A percentile compares a stretch with the other conserved stretches of the same genome.
These are phyloP conservation scores for Torymus auratus DNA, from an alignment of 2,888 invertebrate species.

Conservation along the genomic window DNA sequence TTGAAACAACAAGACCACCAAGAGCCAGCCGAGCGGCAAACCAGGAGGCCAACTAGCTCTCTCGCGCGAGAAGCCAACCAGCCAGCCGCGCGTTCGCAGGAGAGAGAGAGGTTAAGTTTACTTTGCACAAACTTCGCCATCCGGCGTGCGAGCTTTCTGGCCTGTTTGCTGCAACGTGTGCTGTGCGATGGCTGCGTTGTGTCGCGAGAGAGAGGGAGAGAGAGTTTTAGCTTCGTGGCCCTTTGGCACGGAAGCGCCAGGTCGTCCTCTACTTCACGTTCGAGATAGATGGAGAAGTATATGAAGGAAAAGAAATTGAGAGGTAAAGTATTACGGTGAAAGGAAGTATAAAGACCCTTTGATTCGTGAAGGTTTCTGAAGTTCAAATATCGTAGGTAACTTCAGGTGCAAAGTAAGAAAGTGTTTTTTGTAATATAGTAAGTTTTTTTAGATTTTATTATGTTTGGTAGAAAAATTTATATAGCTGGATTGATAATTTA, in stretches of 20 bases:
- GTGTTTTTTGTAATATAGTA: too few relatives aligned
- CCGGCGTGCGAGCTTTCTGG: neutral
- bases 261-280: too few relatives aligned
- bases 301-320: too few relatives aligned
- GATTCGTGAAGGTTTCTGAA: too few relatives aligned
- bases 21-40: slow-evolving; percentile 64
- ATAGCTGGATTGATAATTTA: too few relatives aligned
- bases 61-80: slow-evolving; percentile 58
- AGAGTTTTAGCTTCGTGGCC: slow-evolving; percentile 40
- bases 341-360: too few relatives aligned
- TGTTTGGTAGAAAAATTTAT: too few relatives aligned
- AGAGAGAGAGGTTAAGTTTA: slow-evolving; percentile 70
- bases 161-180: slow-evolving; percentile 38
- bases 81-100: slow-evolving; percentile 53
- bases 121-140: slow-evolving; percentile 68
- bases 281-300: too few relatives aligned
- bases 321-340: too few relatives aligned
- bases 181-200: slow-evolving; percentile 34
- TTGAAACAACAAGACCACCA: slow-evolving; percentile 71
- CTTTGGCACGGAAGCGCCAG: neutral
- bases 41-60: slow-evolving; percentile 53
- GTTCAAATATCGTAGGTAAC: too few relatives aligned
- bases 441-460: too few relatives aligned
- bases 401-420: too few relatives aligned
- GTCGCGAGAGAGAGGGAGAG: slow-evolving; percentile 14